Conservation (phyloP, 2,888 invertebrate species). For the Plagodis pulveraria region DNA sequence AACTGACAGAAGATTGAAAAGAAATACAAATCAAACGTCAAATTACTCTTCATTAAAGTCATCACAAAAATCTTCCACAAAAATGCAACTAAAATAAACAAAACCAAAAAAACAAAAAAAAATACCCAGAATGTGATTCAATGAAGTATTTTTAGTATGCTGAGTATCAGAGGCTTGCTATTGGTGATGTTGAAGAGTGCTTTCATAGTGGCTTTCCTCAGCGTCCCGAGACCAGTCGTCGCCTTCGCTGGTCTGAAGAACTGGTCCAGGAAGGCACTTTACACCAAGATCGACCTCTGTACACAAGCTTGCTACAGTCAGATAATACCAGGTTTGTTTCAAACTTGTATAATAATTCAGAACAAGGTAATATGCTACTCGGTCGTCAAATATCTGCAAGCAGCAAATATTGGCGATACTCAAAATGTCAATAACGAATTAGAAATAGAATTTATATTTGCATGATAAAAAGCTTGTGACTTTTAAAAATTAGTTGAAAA, state of each 20-base stretch:
- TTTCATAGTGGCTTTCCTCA: conserved; percentile 66
- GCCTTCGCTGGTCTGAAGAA: conserved; percentile 64
- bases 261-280: conserved; percentile 70
- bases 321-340: conserved; percentile 46
- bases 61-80: conserved; percentile 21
- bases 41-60: conserved; percentile 12
- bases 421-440: too few relatives aligned
- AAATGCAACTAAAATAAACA: conserved; percentile 39
- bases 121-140: conserved; percentile 29
- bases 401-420: too few relatives aligned
- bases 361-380: not conserved
- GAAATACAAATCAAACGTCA: conserved; percentile 19
- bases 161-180: conserved; percentile 53
- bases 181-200: conserved; percentile 71
- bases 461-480: too few relatives aligned
- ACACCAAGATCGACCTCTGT: conserved; percentile 72
- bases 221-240: conserved; percentile 65
- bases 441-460: too few relatives aligned
- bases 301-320: conserved; percentile 73
- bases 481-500: too few relatives aligned
- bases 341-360: not conserved
- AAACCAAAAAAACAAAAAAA: conserved; percentile 31
- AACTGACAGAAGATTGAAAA: conserved; percentile 19
- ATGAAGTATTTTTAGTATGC: conserved; percentile 48
- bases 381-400: too few relatives aligned